Conservation (phyloP, 2,113 vertebrate genomes). For the Channa maculata region DNA sequence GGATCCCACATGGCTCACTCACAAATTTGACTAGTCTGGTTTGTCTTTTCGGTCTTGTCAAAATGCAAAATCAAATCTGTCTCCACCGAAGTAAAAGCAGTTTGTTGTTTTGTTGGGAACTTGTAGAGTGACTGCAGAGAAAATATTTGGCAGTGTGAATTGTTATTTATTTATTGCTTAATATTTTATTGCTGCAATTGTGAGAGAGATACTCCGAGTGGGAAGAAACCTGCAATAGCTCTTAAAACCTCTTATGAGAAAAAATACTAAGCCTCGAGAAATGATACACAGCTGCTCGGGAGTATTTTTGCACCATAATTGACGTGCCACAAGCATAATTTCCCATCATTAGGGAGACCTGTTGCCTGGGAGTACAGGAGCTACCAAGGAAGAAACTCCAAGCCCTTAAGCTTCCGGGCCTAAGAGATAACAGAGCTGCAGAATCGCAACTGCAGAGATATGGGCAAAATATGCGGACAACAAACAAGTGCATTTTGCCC, state of each 20-base stretch:
- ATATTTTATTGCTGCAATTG: slow-evolving; percentile 35
- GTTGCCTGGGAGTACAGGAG: slow-evolving; percentile 62
- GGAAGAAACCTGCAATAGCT: slow-evolving; percentile 24
- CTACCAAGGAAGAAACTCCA: slow-evolving; percentile 45
- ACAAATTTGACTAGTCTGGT: slow-evolving; percentile 2
- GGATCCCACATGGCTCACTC: slow-evolving; percentile 31
- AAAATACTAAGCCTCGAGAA: slow-evolving; percentile 44
- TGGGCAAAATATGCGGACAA: slow-evolving; percentile 45
- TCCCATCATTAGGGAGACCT: slow-evolving; percentile 69
- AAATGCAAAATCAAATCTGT: slow-evolving; percentile 5
- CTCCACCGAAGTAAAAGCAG: not conserved
- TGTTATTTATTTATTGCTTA: slow-evolving; percentile 2
- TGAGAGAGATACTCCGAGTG: slow-evolving; percentile 23
- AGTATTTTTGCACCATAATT: slow-evolving; percentile 62
- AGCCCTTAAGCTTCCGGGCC: slow-evolving; percentile 50
- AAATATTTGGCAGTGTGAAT: slow-evolving; percentile 10
- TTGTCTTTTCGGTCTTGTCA: slow-evolving; percentile 3
- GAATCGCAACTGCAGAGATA: slow-evolving; percentile 39
- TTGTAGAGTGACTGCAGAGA: slow-evolving; percentile 10
- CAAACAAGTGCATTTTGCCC: slow-evolving; percentile 43
- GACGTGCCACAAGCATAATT: slow-evolving; percentile 65
- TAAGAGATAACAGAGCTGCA: slow-evolving; percentile 47
- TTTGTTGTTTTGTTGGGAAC: slow-evolving; percentile 9
- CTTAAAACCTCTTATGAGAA: slow-evolving; percentile 33
- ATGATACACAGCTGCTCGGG: slow-evolving; percentile 43